Base-by-base conservation (phyloP, 2,797 vertebrate species). In the Alca torda region DNA sequence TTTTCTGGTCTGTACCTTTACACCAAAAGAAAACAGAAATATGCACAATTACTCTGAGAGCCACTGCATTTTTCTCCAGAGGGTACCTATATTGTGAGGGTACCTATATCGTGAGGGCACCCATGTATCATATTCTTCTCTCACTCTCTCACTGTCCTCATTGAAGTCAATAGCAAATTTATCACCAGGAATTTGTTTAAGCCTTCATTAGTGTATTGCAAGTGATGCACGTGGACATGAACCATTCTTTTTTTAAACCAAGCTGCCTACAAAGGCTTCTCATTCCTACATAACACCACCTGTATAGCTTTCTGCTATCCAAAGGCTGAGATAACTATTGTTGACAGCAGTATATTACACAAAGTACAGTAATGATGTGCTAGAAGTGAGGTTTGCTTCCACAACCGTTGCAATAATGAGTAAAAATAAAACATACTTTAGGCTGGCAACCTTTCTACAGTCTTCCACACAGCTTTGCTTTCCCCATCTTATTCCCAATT, bases 341-440 rank as follows among this genome's bases (percentile, higher is more conserved):
- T 43, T 96, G 92, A 75, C 6, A 76, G 30, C 30, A 77, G 39
- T 11, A 3, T 64, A 30, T 51, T 73, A 86, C 65, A 41, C 35
- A 28, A 74, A 84, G 64, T 16, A 70, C 12, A 70, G 57, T 61
- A 84, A 84, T 48, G 67, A 80, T 85, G 74, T 80, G 30, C 61
- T 79, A 64, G 48, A 87, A 73, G 57, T 16, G 43, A 74, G 26
- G 72, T 87, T 97, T 95, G 11, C 79, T 95, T 96, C 61, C 39
- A 76, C 51, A 95, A 26, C 75, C 61, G 17, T 76, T 92, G 45
- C 63, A 94, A 70, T 75, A 84, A 88, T 51, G 48, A 23, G 78
- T 69, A 35, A 89, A 79, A 81, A 69, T 24, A 81, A 76, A 86
- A 35, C 19, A 33, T 8, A 54, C 1, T 51, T 75, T 57, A 73